Conservation (phyloP, 1,140 invertebrate genomes). For the Drosophila arizonae region DNA sequence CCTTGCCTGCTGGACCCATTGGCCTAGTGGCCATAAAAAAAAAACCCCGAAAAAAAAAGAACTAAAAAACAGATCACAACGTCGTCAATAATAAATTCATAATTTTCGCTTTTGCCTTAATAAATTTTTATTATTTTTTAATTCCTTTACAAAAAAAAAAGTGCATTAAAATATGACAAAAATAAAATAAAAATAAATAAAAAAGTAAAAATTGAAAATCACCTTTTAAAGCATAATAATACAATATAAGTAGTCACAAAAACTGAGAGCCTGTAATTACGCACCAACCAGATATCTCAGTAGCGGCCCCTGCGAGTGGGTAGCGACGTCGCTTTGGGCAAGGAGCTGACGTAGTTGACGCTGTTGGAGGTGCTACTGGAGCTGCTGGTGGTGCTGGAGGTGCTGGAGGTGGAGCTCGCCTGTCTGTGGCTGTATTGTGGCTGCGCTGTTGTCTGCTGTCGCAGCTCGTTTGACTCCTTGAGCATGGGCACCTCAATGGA, state of each 20-base stretch:
- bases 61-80: constrained; percentile 18
- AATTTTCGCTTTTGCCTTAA: constrained; percentile 76
- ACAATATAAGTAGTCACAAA: constrained; percentile 53
- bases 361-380: neutral
- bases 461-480: constrained; percentile 28
- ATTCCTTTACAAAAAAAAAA: constrained; percentile 55
- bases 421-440: neutral
- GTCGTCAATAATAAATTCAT: constrained; percentile 77
- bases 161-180: constrained; percentile 43
- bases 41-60: neutral
- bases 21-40: constrained; percentile 52
- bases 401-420: constrained; percentile 2
- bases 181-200: constrained; percentile 11
- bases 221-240: constrained; percentile 55
- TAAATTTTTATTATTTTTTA: constrained; percentile 81
- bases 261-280: constrained; percentile 50
- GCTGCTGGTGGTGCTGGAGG: neutral
- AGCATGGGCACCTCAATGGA: constrained; percentile 72
- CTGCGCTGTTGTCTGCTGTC: constrained; percentile 1
- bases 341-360: constrained; percentile 4
- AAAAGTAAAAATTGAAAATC: constrained; percentile 42
- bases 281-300: constrained; percentile 24
- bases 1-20: neutral
- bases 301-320: constrained; percentile 51
- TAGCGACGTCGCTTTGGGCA: constrained; percentile 28